Percentiles rank a stretch among this genome's conserved stretches.
Conservation (phyloP, 2,797 vertebrate genomes). For the Aldrovandia affinis region DNA sequence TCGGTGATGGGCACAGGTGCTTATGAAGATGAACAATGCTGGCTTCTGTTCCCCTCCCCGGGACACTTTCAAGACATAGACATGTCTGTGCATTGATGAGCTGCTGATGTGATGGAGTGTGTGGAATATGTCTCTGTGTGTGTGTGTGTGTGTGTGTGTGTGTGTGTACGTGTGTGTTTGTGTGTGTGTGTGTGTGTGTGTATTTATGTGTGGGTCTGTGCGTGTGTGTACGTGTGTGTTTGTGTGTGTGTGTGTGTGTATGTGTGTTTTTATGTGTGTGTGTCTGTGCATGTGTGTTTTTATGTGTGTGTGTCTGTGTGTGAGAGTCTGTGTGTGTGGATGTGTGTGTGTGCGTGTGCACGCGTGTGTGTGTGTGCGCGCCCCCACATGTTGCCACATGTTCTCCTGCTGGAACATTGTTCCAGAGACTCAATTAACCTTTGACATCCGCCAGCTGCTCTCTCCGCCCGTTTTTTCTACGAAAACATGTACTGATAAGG, state of each 20-base stretch:
- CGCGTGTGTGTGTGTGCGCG: background rate
- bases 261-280: background rate
- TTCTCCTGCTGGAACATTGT: background rate
- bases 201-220: too few species aligned
- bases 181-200: too few species aligned
- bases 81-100: constrained; percentile 2
- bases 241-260: too few species aligned
- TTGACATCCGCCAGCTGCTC: background rate
- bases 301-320: background rate
- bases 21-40: constrained; percentile 10
- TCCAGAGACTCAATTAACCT: background rate
- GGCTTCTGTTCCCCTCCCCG: background rate
- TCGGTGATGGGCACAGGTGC: constrained; percentile 8
- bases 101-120: background rate
- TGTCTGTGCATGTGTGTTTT: background rate
- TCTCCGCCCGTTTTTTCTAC: background rate
- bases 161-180: background rate
- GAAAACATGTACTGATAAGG: background rate
- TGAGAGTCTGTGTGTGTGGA: background rate
- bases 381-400: too few species aligned
- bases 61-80: background rate
- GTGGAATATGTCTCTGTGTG: background rate
- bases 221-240: too few species aligned
- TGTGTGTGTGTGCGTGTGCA: too few species aligned
- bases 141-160: background rate